Evolutionary conservation across 2,888 invertebrate genomes (phyloP), one percentile per base, ranked within the genome.

Genomic region (Platycnemis pennipes): DNA sequence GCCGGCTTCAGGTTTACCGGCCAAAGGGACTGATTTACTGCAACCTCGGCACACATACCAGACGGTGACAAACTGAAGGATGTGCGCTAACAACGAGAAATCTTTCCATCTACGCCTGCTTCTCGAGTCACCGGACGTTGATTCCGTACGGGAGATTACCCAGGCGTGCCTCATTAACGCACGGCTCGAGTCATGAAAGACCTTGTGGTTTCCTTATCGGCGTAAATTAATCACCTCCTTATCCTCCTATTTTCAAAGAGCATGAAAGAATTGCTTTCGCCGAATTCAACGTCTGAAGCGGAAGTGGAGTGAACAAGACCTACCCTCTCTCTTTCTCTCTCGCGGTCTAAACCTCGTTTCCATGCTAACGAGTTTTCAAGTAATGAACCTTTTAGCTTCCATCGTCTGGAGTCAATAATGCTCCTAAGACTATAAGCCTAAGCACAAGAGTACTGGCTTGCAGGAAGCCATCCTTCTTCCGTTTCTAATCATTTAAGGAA

Each of bases 121-220:
- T 69, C 69, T 37, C 77, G 37, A 37, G 37, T 16, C 77, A 16
- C 77, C 77, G 77, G 77, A 77, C 37, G 77, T 77, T 77, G 77
- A 77, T 77, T 37, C 37, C 26, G 77, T 37, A 2, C 77, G 77
- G 77, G 77, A 77, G 77, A 77, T 77, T 77, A 37, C 7, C 77
- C 77, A 8, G 16, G 37, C 37, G 16, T 37, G 16, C 77, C 77
- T 77, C 77, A 77, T 77, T 77, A 77, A 37, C 77, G 77, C 77
- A 16, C 37, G 13, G 77, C 31, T 77, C 77, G 8, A 13, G 77
- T 37, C 31, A 77, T 37, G 77, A 77, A n/a, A 7, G 37, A 37
- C 77, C 77, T 77, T 77, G 77, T 37, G 37, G 37, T 77, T 63
- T 31, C 77, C 31, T 77, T 77, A 77, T 77, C 77, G 77, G 31